Evolutionary conservation across 1,140 invertebrate species (phyloP), one percentile per base, ranked within the genome.

Genomic region (Pogonus chalceus): DNA sequence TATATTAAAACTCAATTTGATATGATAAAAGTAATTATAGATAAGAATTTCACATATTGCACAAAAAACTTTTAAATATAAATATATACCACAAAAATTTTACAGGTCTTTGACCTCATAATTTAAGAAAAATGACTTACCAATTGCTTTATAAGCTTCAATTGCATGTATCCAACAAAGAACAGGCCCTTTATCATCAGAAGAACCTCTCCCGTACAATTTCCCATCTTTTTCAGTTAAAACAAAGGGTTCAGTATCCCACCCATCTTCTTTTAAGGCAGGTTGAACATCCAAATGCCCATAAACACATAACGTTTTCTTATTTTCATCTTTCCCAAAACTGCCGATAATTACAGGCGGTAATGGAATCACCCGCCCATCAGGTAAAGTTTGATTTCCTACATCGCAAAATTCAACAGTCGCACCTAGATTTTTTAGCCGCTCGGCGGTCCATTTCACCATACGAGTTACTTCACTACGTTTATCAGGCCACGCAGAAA

Each of bases 201-300:
- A 88, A 4, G 92, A 80, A 21, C 96, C 96, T 46, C 65, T 64
- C 0, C 93, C 96, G 76, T 79, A 98, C 2, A 99, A 74, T 70
- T 97, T 96, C 0, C 82, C 91, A 79, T 97, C 79, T 62, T 83
- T 84, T 67, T 96, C 90, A 47, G 83, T 84, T 20, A 99, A 74
- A 12, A 79, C 79, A 76, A 99, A 99, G 1, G 96, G 96, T 53
- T 98, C 92, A 1, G 90, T 89, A 60, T 92, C 76, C 96, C 95
- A 98, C 3, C 95, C 95, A 79, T 98, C 94, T 58, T 86, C 84
- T 68, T 83, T 83, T 2, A 83, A 63, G 7, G 96, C 96, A 39
- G 96, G 95, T 70, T 98, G 96, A 1, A 98, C 96, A 79, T 99
- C 96, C 62, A 99, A 81, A 76, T 99, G 96, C 0, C 96, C 96